Percentiles rank a stretch among this genome's conserved stretches.
phyloP scores from a whole-genome alignment of 2,113 vertebrate species.

The Glaucidium brasilianum region DNA sequence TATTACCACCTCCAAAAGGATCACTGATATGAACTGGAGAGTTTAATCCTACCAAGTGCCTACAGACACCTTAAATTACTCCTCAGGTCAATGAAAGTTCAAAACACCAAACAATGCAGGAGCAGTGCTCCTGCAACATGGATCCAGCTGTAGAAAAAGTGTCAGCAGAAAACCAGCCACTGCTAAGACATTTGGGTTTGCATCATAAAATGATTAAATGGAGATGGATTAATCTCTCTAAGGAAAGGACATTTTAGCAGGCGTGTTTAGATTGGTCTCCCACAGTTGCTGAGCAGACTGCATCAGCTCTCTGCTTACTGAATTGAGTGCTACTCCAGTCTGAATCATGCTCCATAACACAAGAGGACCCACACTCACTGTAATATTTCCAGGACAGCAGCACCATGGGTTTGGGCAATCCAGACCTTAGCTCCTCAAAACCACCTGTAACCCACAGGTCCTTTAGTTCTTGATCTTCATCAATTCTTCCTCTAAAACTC shows the following conservation, averaged over 20 bases:
- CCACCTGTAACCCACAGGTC: background rate
- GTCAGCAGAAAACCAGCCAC: background rate
- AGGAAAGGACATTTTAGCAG: background rate
- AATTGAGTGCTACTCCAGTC: background rate
- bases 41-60: background rate
- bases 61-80: background rate
- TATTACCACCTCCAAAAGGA: background rate
- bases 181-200: background rate
- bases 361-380: background rate
- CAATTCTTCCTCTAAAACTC: background rate
- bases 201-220: background rate
- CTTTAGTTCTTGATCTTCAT: background rate
- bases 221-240: background rate
- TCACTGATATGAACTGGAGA: background rate
- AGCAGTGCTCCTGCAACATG: background rate
- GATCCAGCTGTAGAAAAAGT: background rate
- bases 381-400: background rate
- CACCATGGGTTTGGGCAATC: background rate
- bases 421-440: background rate
- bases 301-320: background rate
- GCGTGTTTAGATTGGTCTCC: background rate
- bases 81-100: background rate
- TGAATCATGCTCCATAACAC: accelerated
- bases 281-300: background rate
- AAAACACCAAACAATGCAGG: background rate